Percentiles rank a stretch among this genome's conserved stretches.
Conservation (phyloP, 2,113 vertebrate species). For the Oreocharis arfaki region DNA sequence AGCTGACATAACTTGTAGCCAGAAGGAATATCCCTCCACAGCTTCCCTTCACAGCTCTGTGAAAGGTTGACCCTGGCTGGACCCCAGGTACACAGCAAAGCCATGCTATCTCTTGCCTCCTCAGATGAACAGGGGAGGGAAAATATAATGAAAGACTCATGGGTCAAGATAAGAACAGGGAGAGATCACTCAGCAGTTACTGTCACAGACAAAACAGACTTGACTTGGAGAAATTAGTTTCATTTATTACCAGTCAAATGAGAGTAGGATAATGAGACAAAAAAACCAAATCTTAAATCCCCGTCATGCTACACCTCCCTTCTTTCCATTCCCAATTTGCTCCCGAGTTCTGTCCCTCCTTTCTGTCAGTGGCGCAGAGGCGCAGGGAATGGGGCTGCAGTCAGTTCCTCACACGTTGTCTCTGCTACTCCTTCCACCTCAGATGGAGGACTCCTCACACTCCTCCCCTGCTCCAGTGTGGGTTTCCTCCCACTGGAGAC, state of each 20-base stretch:
- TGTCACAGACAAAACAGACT: not conserved
- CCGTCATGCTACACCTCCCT: not conserved
- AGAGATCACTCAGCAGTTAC: not conserved
- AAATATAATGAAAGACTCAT: rapidly evolving
- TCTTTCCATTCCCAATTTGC: not conserved
- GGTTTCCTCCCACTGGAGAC: not conserved
- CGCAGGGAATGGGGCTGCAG: not conserved
- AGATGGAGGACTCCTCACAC: not conserved
- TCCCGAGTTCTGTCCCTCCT: rapidly evolving
- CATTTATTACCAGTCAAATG: not conserved
- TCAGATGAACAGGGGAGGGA: not conserved
- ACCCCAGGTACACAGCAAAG: not conserved
- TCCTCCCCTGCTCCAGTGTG: not conserved
- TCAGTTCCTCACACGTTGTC: rapidly evolving
- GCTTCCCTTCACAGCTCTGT: not conserved
- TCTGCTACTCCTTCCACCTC: not conserved
- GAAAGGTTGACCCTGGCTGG: not conserved
- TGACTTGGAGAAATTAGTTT: not conserved
- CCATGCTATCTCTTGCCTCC: not conserved
- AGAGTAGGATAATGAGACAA: not conserved
- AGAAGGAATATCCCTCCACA: not conserved
- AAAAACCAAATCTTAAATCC: not conserved
- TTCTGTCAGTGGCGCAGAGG: rapidly evolving
- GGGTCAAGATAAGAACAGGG: not conserved
- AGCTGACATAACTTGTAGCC: not conserved